Base-by-base conservation (phyloP, 1,140 invertebrate species). In the Triops longicaudatus region DNA sequence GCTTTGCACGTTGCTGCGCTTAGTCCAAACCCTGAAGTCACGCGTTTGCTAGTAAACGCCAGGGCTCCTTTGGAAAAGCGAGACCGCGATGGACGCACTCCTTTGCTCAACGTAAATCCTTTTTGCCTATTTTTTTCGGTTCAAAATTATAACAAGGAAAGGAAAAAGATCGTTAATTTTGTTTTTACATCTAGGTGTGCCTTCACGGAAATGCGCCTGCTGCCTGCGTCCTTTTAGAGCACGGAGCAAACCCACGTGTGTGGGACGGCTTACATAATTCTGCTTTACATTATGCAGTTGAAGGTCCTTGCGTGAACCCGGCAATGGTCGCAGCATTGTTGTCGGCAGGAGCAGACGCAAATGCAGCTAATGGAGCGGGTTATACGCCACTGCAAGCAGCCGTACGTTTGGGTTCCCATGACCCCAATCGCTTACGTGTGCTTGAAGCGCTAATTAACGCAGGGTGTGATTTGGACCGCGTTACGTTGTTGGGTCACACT, bases 1-100 rank as follows among this genome's bases (percentile, higher is more conserved):
- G 71, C 78, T 7, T 41, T 79, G 43, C 78, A 79, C 41, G 78
- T 72, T 63, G 78, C 78, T 14, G 78, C 78, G 17, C 78, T 76
- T 28, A 63, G 63, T 41, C 31, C 44, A 0, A 73, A 28, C 72
- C 75, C 72, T 26, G 78, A 73, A 43, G 72, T 78, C 27, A 75
- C 75, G 28, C 27, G 31, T 9, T 71, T 78, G 10, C 31, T 78
- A 17, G 74, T 76, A 17, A 50, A 73, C 12, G 42, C 22, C 14
- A n/a, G 63, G 17, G 75, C 74, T 5, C 28, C 63, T 27, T 75
- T 78, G 9, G 75, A 78, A 22, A 75, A 31, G 5, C 12, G 42
- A 11, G 78, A 78, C 72, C 72, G 72, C 3, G 72, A 76, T 73
- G 75, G 78, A 27, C 72, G 71, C 26, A 77, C 76, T 31, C 76